Conservation (phyloP, 2,113 vertebrate species). For the Aptenodytes patagonicus region DNA sequence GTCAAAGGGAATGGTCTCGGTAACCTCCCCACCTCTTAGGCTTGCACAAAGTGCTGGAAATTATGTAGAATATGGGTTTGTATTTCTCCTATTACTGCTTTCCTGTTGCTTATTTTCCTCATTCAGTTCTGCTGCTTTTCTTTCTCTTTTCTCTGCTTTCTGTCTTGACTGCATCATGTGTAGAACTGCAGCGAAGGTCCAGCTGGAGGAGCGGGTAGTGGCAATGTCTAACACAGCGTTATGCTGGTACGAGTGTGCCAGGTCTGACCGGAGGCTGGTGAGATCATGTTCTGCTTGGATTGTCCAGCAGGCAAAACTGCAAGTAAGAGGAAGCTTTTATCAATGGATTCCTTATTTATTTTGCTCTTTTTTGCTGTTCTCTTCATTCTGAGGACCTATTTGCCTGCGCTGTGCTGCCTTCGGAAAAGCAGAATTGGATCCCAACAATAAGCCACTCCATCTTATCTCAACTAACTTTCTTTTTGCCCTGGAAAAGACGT, state of each 20-base stretch:
- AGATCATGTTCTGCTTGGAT: not conserved
- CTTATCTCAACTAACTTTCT: not conserved
- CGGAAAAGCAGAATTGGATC: not conserved
- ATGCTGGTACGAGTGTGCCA: not conserved
- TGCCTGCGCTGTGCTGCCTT: not conserved
- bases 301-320: not conserved
- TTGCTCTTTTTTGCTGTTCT: not conserved
- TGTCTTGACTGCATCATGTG: not conserved
- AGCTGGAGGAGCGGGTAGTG: not conserved
- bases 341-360: not conserved
- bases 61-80: not conserved
- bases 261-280: not conserved
- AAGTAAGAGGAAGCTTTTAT: not conserved
- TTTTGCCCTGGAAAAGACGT: not conserved
- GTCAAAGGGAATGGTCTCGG: not conserved
- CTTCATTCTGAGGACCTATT: not conserved
- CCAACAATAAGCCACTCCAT: not conserved
- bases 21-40: not conserved
- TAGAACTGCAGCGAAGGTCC: not conserved
- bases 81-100: not conserved
- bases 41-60: not conserved
- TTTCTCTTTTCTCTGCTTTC: not conserved
- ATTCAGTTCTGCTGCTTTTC: not conserved
- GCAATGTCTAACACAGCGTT: rapidly evolving
- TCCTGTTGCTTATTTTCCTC: not conserved